Evolutionary conservation across 1,140 invertebrate genomes (phyloP).

Genomic region (Lepidurus apus): DNA sequence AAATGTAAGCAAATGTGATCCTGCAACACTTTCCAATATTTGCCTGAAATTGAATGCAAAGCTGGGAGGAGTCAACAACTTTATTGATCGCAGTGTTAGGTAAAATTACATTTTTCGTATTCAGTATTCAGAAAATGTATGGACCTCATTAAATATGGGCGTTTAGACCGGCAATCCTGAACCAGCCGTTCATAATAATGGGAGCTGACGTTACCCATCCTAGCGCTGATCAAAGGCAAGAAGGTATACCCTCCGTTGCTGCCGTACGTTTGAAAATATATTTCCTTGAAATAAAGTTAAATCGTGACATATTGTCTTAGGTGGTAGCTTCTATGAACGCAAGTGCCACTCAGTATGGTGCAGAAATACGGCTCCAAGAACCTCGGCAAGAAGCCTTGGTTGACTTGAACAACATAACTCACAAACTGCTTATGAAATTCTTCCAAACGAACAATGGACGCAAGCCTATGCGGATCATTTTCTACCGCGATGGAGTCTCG

Average conservation of each 20-base stretch:
- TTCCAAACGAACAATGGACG: slow-evolving; percentile 38
- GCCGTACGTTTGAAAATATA: slow-evolving; percentile 50
- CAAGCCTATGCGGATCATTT: slow-evolving; percentile 59
- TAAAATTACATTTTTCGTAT: background rate
- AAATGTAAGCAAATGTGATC: slow-evolving; percentile 49
- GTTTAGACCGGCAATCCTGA: slow-evolving; percentile 38
- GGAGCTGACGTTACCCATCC: slow-evolving; percentile 88
- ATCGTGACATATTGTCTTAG: slow-evolving; percentile 38
- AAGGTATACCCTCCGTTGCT: slow-evolving; percentile 69
- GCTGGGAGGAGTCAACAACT: slow-evolving; percentile 75
- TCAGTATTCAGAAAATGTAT: slow-evolving; percentile 1
- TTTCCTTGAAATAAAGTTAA: slow-evolving; percentile 15
- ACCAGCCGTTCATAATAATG: slow-evolving; percentile 58
- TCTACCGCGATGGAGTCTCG: slow-evolving; percentile 81
- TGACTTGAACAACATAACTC: slow-evolving; percentile 65
- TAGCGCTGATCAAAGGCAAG: slow-evolving; percentile 40
- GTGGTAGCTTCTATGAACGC: slow-evolving; percentile 63
- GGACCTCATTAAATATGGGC: background rate
- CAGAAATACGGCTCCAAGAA: slow-evolving; percentile 61
- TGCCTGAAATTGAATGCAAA: slow-evolving; percentile 80
- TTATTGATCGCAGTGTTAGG: slow-evolving; percentile 42
- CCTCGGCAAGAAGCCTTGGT: slow-evolving; percentile 63
- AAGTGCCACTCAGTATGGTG: slow-evolving; percentile 61
- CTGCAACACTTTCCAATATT: slow-evolving; percentile 61
- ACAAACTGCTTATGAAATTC: slow-evolving; percentile 53